Evolutionary conservation across 2,888 invertebrate genomes (phyloP).

Genomic region (Pristionchus fissidentatus): DNA sequence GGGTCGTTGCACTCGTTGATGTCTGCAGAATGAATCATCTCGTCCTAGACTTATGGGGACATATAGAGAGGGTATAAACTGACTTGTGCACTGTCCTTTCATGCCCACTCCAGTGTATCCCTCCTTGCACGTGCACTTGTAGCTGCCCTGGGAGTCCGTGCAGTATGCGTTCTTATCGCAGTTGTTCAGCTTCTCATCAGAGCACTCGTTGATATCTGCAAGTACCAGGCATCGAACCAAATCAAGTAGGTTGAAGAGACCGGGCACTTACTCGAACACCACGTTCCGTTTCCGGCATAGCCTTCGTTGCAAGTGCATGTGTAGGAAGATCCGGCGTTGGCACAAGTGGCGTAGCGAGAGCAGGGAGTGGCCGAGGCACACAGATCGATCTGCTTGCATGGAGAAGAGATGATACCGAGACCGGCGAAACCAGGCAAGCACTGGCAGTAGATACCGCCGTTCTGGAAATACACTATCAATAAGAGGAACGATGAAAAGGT

Average conservation of each 20-base stretch:
- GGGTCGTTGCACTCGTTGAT: constrained; percentile 48
- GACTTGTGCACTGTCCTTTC: constrained; percentile 39
- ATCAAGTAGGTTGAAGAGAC: neutral
- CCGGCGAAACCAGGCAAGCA: constrained; percentile 41
- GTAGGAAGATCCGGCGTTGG: neutral
- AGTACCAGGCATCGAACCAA: constrained; percentile 27
- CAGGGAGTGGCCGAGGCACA: constrained; percentile 37
- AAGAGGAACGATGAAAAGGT: neutral
- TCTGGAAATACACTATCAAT: neutral
- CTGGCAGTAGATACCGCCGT: constrained; percentile 47
- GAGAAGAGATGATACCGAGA: constrained; percentile 40
- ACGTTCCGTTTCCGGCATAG: constrained; percentile 46
- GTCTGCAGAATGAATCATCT: neutral
- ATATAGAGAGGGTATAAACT: neutral
- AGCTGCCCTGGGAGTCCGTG: constrained; percentile 42
- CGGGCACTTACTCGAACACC: constrained; percentile 44
- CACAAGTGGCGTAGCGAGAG: constrained; percentile 35
- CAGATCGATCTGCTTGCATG: constrained; percentile 39
- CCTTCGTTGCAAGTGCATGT: constrained; percentile 47
- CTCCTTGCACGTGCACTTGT: constrained; percentile 43
- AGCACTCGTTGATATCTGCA: constrained; percentile 47
- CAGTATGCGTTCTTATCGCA: constrained; percentile 46
- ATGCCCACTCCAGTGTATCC: constrained; percentile 48
- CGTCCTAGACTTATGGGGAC: neutral
- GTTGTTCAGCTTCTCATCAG: constrained; percentile 3